Percentiles rank a stretch among this genome's conserved stretches.
These are phyloP conservation scores for Eumaeus atala DNA, from an alignment of 1,140 invertebrate species.

Conservation along the genomic window DNA sequence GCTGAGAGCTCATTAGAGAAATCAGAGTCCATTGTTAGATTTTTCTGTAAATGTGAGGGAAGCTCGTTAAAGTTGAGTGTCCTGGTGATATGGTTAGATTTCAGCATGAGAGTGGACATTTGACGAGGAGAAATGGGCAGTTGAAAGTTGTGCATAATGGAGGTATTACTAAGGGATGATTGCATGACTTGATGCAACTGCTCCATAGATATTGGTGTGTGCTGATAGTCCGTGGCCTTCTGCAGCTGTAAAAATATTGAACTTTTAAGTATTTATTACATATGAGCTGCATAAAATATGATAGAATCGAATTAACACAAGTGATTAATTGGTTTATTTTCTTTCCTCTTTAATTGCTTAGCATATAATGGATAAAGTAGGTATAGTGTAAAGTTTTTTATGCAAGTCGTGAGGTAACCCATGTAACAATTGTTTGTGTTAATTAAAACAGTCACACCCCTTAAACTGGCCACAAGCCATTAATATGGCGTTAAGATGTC, in stretches of 20 bases:
- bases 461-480: no score
- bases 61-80: conserved; percentile 51
- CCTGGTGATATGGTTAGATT: conserved; percentile 47
- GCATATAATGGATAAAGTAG: no score
- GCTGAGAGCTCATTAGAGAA: conserved; percentile 38
- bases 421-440: no score
- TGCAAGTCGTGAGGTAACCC: no score
- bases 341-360: no score
- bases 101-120: conserved; percentile 61
- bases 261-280: no score
- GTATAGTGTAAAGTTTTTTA: no score
- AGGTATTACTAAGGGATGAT: conserved; percentile 37
- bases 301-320: no score
- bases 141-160: conserved; percentile 55
- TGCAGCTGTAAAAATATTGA: conserved; percentile 41
- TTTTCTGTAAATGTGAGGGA: conserved; percentile 44
- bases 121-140: conserved; percentile 55
- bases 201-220: conserved; percentile 55
- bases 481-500: no score
- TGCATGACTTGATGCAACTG: conserved; percentile 61
- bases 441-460: no score
- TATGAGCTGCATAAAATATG: no score
- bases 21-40: conserved; percentile 37
- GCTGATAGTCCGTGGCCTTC: conserved; percentile 48
- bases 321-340: no score